Evolutionary conservation across 2,113 vertebrate genomes (phyloP).

Genomic region (Deroptyus accipitrinus): DNA sequence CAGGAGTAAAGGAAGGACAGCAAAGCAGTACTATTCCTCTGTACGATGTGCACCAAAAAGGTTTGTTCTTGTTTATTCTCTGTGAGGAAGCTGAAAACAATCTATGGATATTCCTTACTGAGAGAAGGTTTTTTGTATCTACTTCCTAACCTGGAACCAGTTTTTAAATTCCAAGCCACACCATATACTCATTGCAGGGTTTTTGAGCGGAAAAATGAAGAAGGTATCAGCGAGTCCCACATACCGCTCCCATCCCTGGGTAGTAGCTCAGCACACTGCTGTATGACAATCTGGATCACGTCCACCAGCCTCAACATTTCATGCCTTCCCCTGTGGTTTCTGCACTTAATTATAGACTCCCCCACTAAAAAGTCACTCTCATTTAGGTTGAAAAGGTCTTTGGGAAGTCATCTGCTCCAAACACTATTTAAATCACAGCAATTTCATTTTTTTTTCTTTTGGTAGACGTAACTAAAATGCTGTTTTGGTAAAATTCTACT

Average conservation of each 20-base stretch:
- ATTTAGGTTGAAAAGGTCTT: neutral
- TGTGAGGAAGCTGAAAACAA: neutral
- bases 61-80: neutral
- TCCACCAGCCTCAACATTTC: neutral
- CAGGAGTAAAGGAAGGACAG: neutral
- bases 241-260: neutral
- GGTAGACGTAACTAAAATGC: neutral
- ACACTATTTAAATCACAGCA: neutral
- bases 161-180: neutral
- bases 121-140: neutral
- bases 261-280: neutral
- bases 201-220: neutral
- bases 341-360: neutral
- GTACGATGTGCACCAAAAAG: neutral
- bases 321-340: neutral
- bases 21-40: neutral
- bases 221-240: neutral
- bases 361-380: neutral
- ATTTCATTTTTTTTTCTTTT: neutral
- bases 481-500: neutral
- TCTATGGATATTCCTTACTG: neutral
- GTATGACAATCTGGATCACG: accelerated
- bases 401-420: neutral
- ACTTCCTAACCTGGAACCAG: neutral
- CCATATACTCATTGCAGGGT: neutral